Percentiles rank a stretch among this genome's conserved stretches.
These are phyloP conservation scores for Dryococelus australis DNA, from an alignment of 2,888 invertebrate species.

Conservation along the genomic window DNA sequence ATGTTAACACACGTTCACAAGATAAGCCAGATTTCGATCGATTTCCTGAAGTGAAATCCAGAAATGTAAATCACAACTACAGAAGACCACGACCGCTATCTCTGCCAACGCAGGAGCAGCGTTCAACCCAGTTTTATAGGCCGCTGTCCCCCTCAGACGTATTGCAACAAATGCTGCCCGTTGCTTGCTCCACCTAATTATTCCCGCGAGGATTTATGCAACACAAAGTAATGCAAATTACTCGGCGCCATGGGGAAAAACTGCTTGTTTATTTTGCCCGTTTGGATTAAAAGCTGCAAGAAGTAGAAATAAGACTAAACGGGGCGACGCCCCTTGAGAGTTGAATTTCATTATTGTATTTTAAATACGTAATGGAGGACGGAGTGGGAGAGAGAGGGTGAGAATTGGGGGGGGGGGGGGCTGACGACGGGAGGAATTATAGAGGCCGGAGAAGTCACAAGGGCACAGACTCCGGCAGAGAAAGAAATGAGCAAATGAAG, in stretches of 20 bases:
- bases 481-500: conserved; percentile 11
- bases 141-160: not conserved
- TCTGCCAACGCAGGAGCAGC: not conserved
- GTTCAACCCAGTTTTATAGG: not conserved
- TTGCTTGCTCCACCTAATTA: not conserved
- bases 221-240: conserved; percentile 2
- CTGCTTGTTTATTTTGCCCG: not conserved
- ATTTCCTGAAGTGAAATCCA: not conserved
- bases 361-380: not conserved
- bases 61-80: not conserved
- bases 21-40: not conserved
- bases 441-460: conserved; percentile 1
- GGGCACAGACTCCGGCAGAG: not conserved
- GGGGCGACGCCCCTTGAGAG: conserved; percentile 9
- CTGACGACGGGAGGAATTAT: not conserved
- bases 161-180: not conserved
- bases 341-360: not conserved
- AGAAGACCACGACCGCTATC: not conserved
- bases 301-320: conserved; percentile 10
- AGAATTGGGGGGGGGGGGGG: not conserved
- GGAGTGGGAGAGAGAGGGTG: not conserved
- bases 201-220: conserved; percentile 16
- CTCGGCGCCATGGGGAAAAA: not conserved
- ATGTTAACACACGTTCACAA: too few species aligned
- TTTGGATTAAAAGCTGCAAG: conserved; percentile 8